Percentiles rank a stretch among this genome's conserved stretches.
phyloP scores from a whole-genome alignment of 2,113 vertebrate species.

The Pipa parva region DNA sequence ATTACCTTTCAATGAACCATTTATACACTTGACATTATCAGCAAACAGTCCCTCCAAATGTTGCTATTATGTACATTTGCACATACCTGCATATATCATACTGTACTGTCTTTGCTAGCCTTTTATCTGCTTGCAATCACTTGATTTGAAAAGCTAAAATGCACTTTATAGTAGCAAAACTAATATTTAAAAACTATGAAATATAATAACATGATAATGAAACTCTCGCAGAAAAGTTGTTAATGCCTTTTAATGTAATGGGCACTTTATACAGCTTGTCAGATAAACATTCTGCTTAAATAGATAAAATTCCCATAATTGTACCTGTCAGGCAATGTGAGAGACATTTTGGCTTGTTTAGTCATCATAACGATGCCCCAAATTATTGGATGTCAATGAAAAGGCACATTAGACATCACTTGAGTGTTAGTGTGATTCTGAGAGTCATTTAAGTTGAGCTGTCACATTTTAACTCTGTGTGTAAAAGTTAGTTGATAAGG shows the following conservation, averaged over 20 bases:
- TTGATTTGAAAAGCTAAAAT: background rate
- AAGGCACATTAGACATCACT: background rate
- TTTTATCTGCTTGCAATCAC: background rate
- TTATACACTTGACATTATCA: constrained; percentile 25
- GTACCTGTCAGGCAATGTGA: background rate
- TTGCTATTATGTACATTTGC: background rate
- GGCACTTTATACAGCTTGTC: background rate
- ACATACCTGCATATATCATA: background rate
- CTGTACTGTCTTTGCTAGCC: background rate
- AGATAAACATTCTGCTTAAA: background rate
- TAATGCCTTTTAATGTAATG: background rate
- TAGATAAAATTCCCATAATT: background rate
- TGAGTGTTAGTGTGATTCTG: background rate
- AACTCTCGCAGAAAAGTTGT: background rate
- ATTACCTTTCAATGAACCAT: constrained; percentile 2
- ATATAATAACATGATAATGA: background rate
- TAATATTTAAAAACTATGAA: background rate
- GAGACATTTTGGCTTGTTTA: background rate
- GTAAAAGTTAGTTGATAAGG: too few species aligned
- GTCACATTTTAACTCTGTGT: background rate
- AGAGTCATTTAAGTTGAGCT: background rate
- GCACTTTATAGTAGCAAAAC: background rate
- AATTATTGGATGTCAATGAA: background rate
- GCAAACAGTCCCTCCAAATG: constrained; percentile 3
- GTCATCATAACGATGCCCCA: background rate